Evolutionary conservation across 2,888 invertebrate genomes (phyloP).

Genomic region (Rotaria sp.): DNA sequence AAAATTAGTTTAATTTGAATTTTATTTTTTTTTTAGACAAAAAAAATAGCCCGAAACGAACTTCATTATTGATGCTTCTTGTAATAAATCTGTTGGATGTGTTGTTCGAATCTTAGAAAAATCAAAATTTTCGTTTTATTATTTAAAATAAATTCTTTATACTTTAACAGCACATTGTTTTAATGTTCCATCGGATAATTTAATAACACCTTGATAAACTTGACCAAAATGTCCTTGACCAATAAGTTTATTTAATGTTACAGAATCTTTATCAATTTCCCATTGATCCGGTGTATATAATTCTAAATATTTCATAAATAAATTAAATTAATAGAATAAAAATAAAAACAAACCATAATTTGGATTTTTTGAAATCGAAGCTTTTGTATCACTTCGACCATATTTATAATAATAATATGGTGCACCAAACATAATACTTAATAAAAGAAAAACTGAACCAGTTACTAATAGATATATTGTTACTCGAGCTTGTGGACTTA

Average conservation of each 20-base stretch:
- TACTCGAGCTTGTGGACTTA: not conserved
- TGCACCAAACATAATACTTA: not conserved
- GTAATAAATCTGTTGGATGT: slow-evolving; percentile 28
- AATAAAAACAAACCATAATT: not conserved
- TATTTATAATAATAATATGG: slow-evolving; percentile 12
- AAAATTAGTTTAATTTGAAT: not conserved
- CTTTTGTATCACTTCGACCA: not conserved
- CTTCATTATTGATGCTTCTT: slow-evolving; percentile 34
- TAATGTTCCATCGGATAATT: not conserved
- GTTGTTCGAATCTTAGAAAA: slow-evolving; percentile 34
- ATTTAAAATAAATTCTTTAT: not conserved
- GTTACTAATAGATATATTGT: not conserved
- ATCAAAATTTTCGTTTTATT: too few species aligned
- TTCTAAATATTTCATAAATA: not conserved
- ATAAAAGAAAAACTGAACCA: not conserved
- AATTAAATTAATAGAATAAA: not conserved
- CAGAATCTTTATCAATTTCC: slow-evolving; percentile 35
- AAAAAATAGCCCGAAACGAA: not conserved
- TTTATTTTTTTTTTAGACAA: not conserved
- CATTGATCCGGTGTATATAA: slow-evolving; percentile 33
- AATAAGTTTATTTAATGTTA: slow-evolving; percentile 28
- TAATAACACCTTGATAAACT: slow-evolving; percentile 32
- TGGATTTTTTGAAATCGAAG: slow-evolving; percentile 1
- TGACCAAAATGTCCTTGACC: slow-evolving; percentile 34
- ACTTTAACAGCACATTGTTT: slow-evolving; percentile 16